Evolutionary conservation across 2,888 invertebrate species (phyloP), one percentile per base, ranked within the genome.

Genomic region (Leptinotarsa haldemani): DNA sequence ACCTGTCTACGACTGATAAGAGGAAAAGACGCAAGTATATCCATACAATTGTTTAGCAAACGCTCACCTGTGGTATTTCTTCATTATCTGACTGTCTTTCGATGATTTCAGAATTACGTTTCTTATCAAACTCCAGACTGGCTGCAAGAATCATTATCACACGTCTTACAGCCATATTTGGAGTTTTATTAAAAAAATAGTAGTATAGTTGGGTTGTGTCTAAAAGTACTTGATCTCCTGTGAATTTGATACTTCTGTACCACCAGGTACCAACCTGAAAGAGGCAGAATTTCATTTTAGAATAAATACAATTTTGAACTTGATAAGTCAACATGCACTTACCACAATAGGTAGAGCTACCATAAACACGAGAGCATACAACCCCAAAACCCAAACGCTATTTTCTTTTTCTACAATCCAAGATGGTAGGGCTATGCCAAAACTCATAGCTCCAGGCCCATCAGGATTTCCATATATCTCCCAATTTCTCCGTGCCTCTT

Each of bases 361-460:
- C 98, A 99, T 99, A 87, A 99, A 99, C 1, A 99, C 95, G 68
- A 99, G 90, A 4, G 95, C 98, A 89, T 98, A 98, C 1, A 97
- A 90, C 4, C 97, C 97, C 66, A 98, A 90, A 7, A 98, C 98
- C 97, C 97, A 98, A 30, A 99, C 93, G 80, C 98, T 98, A 87
- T 99, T 99, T 88, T 99, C 97, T 87, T 99, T 98, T 85, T 99
- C 98, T 13, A 99, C 98, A 87, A 99, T 98, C 99, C 99, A 99
- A 70, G 99, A 98, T 7, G 99, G 99, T 70, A 99, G 88, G 9
- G 99, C 99, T 86, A 99, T 99, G 74, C 99, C 99, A 91, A 99
- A 99, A 83, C 97, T 97, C 93, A 98, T 99, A 30, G 98, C 99
- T 78, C 98, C 98, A 0, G 99, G 99, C 3, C 99, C 99, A 90